Evolutionary conservation across 2,888 invertebrate species (phyloP), one percentile per base, ranked within the genome.

Genomic region (Drosophila longiperda): DNA sequence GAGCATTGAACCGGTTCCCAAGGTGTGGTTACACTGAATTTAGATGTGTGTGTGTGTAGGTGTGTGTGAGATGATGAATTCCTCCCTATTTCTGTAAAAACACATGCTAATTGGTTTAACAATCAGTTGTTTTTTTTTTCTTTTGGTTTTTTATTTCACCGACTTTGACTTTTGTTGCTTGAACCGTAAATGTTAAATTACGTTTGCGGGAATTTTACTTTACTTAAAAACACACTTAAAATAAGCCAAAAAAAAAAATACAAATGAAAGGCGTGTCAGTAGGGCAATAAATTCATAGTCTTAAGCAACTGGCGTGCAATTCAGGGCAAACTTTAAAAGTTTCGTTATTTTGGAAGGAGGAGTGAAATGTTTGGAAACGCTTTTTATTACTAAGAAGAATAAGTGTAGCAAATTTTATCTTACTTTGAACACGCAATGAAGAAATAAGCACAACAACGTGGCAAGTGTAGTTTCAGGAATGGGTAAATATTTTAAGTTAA

Each of bases 171-270:
- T 71, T 70, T 60, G 66, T 66, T 72, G 34, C 66, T 53, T 82
- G 87, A 87, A 87, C 90, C 89, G 87, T 87, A 89, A 87, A 89
- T 77, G 72, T 80, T 88, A 76, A 88, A 90, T 88, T 83, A 66
- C 79, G 71, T 86, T 89, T 77, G 88, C 83, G 68, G 87, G 83
- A 75, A 73, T 79, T 74, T 74, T 79, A 75, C 53, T 61, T 64
- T 62, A 7, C 34, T 23, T 53, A 57, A 60, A 49, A 38, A 32
- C 26, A 26, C 52, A 72, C 42, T 42, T 38, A 32, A 65, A 11
- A 36, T 15, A 36, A 64, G 33, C 32, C 34, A 58, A 63, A 67
- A 38, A 57, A 50, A 49, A 26, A 42, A 57, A 52, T n/a, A 20
- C 36, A 57, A 52, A 15, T 9, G 12, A 20, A 33, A 59, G 74